Base-by-base conservation (phyloP, 2,797 vertebrate genomes). In the Sebastes vulpes region DNA sequence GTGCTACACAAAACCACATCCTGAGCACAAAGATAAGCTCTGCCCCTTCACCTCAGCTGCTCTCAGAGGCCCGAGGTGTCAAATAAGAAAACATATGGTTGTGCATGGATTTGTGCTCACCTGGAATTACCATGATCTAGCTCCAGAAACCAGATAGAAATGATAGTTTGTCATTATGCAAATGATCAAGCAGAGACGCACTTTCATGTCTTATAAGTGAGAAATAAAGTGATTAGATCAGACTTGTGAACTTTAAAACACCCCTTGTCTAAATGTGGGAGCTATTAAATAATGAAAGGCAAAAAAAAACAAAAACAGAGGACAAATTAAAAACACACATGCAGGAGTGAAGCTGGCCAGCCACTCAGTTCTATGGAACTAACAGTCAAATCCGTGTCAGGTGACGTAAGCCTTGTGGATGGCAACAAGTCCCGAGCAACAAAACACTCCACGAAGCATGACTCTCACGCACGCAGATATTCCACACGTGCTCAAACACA, bases 351-450 rank as follows among this genome's bases (percentile, higher is more conserved):
- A 82, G 75, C 63, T 42, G 63, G 72, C 82, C 89, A 86, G 77
- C 52, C 28, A 20, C 53, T 65, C 11, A 82, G 63, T 58, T 42
- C 61, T 57, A 64, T 76, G 63, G 76, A 89, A 84, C 58, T 67
- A 65, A 60, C 65, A 88, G 83, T 88, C 74, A 92, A 93, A 93
- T 89, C 87, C 84, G 83, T 89, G 90, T 94, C 91, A 90, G 85
- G 87, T 92, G 90, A 93, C 87, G 82, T 91, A 89, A 93, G 77
- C 63, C 63, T 81, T 72, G 59, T 63, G 71, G 73, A 88, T 69
- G 79, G 83, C 79, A 90, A 89, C 82, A 72, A 88, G 81, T 79
- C 73, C 86, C 4, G 65, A 78, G 81, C 61, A 88, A 87, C 88
- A 86, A 79, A 89, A 87, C 88, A 89, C 69, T 61, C 59, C 21